Percentiles rank a stretch among this genome's conserved stretches.
These are phyloP conservation scores for Ceyx cyanopectus DNA, from an alignment of 2,113 vertebrate species.

Conservation along the genomic window DNA sequence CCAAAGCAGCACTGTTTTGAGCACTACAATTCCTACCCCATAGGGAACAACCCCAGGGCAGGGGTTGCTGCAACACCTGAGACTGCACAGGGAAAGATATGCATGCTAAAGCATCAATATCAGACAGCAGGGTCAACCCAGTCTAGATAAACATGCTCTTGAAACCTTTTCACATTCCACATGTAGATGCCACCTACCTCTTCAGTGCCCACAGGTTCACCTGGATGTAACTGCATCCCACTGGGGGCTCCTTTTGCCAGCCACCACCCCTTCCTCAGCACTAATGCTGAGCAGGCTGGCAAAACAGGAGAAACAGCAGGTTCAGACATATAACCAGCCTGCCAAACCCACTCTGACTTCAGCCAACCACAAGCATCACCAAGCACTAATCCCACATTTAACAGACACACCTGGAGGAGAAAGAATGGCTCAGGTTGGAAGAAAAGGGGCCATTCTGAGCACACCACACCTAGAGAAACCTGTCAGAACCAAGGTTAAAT, in stretches of 20 bases:
- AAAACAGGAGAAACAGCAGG: neutral
- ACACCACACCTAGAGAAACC: conserved; percentile 10
- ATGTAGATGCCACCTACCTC: neutral
- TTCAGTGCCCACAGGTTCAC: neutral
- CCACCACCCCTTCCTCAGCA: neutral
- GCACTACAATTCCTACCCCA: neutral
- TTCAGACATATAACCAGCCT: conserved; percentile 20
- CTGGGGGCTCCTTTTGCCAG: neutral
- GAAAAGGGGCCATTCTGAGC: neutral
- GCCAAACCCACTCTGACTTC: conserved; percentile 40
- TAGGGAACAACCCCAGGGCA: neutral
- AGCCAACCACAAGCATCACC: conserved; percentile 43
- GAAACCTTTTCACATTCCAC: neutral
- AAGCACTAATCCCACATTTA: neutral
- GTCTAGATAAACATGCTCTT: neutral
- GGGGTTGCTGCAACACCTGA: neutral
- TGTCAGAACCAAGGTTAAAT: conserved; percentile 2
- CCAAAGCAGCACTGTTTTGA: neutral
- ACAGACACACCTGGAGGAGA: conserved; percentile 24
- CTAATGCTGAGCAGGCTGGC: neutral
- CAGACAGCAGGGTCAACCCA: neutral
- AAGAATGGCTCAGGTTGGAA: neutral
- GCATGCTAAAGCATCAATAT: neutral
- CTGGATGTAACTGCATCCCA: neutral
- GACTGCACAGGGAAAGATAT: neutral